Evolutionary conservation across 2,797 vertebrate species (phyloP).

Genomic region (Halcyon leucocephala): DNA sequence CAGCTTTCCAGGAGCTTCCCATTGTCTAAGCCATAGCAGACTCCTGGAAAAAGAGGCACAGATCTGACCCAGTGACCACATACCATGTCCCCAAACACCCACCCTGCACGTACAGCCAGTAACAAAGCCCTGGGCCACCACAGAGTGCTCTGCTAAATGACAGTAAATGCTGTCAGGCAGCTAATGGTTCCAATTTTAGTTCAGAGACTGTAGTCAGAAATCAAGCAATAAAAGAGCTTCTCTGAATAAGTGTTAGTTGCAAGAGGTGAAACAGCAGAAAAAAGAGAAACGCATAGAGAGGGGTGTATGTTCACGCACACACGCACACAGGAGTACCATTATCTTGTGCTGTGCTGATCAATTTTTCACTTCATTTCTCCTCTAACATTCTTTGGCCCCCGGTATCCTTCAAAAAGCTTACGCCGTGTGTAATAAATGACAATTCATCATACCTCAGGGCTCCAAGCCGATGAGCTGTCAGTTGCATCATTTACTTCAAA

Average conservation of each 20-base stretch:
- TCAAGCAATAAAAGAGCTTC: not conserved
- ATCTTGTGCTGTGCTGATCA: not conserved
- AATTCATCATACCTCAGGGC: slow-evolving; percentile 86
- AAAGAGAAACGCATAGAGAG: not conserved
- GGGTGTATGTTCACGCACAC: not conserved
- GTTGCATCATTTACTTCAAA: slow-evolving; percentile 81
- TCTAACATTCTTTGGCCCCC: not conserved
- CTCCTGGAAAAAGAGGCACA: not conserved
- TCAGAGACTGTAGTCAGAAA: not conserved
- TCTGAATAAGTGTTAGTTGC: not conserved
- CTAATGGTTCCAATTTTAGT: not conserved
- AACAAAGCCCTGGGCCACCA: not conserved
- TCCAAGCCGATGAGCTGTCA: slow-evolving; percentile 88
- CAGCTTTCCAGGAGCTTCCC: not conserved
- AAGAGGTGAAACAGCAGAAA: not conserved
- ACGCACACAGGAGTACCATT: not conserved
- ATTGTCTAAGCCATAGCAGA: not conserved
- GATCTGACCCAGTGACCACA: not conserved
- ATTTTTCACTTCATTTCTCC: slow-evolving; percentile 31
- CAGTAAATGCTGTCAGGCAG: not conserved
- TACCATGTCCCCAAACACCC: not conserved
- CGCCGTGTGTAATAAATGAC: not conserved
- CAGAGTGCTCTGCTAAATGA: not conserved
- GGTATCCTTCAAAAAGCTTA: not conserved
- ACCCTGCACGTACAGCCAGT: not conserved